Percentiles rank a stretch among this genome's conserved stretches.
Evolutionary conservation across 2,797 vertebrate species (phyloP).

Genomic region (Scleropages formosus): DNA sequence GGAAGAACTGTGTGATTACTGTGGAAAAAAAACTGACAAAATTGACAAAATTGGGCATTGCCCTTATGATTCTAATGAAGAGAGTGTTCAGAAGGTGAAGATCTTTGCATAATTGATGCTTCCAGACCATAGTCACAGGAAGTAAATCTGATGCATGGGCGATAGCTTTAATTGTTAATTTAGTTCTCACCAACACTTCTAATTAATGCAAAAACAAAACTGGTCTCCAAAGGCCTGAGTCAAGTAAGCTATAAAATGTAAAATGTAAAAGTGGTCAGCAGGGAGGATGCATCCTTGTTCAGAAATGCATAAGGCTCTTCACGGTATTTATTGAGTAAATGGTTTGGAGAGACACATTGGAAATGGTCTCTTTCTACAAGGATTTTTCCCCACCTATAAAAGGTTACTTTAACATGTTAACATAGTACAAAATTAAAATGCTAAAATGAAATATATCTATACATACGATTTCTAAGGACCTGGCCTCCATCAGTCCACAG

Average conservation of each 20-base stretch:
- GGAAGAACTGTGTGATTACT: not conserved
- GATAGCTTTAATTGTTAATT: not conserved
- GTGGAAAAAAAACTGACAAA: not conserved
- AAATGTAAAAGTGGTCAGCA: not conserved
- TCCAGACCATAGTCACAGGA: slow-evolving; percentile 5
- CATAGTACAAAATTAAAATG: no score
- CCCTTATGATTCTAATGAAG: no score
- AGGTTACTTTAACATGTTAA: slow-evolving; percentile 12
- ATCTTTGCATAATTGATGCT: slow-evolving; percentile 4
- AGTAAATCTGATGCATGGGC: not conserved
- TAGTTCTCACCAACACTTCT: not conserved
- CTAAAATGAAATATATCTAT: no score
- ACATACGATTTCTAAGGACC: no score
- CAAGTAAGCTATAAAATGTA: slow-evolving; percentile 15
- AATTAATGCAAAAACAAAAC: slow-evolving; percentile 6
- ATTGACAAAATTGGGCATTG: no score
- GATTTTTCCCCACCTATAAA: not conserved
- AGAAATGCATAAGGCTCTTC: no score
- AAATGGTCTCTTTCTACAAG: slow-evolving; percentile 12
- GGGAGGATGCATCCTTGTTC: not conserved
- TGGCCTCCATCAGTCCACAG: no score
- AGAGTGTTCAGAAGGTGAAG: not conserved
- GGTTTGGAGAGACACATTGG: not conserved
- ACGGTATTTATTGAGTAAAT: slow-evolving; percentile 4
- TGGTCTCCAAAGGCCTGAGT: not conserved